Evolutionary conservation across 1,140 invertebrate genomes (phyloP).

Genomic region (Papilio xuthus): DNA sequence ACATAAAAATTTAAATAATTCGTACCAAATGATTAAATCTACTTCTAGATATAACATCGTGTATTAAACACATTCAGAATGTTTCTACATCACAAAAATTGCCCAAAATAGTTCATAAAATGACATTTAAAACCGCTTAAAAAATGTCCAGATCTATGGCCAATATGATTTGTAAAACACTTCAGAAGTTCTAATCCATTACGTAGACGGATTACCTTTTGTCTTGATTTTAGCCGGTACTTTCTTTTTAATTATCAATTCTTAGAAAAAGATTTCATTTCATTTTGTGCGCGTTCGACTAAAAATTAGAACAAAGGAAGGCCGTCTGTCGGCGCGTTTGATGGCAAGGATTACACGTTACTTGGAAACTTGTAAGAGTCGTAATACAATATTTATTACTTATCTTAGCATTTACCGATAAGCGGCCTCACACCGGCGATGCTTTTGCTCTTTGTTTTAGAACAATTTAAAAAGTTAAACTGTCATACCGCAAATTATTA

Average conservation of each 20-base stretch:
- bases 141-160: neutral
- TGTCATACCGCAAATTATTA: neutral
- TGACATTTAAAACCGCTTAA: neutral
- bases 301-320: constrained; percentile 45
- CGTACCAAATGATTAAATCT: neutral
- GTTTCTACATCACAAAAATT: neutral
- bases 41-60: neutral
- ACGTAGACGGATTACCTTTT: neutral
- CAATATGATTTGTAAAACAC: neutral
- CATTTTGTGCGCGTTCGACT: constrained; percentile 47
- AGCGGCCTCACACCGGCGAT: constrained; percentile 37
- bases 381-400: constrained; percentile 64
- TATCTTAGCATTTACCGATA: constrained; percentile 51
- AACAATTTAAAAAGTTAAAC: constrained; percentile 30
- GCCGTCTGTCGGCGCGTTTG: constrained; percentile 50
- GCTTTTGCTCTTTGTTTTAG: constrained; percentile 33
- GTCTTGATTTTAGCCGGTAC: neutral
- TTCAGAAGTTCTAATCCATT: neutral
- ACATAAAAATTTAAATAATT: constrained; percentile 12
- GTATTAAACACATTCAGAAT: neutral
- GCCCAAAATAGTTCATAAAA: neutral
- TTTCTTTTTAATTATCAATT: constrained; percentile 31
- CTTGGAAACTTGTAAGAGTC: constrained; percentile 55
- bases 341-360: constrained; percentile 56
- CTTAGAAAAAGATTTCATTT: constrained; percentile 42